Base-by-base conservation (phyloP, 2,113 vertebrate genomes). In the Callithrix jacchus region DNA sequence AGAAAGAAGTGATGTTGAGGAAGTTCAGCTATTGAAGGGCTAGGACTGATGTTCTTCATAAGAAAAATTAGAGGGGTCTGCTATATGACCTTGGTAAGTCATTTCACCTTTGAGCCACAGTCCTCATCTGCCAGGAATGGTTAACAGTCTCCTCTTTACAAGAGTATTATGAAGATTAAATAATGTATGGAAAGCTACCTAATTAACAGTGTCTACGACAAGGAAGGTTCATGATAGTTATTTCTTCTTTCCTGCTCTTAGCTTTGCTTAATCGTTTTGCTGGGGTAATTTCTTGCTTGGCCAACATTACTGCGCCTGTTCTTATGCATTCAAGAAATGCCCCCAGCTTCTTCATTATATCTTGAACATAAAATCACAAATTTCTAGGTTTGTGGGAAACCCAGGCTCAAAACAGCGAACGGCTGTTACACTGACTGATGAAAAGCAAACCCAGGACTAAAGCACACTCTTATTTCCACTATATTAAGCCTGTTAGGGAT, bases 301-400 rank as follows among this genome's bases (percentile, higher is more conserved):
- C 23, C 47, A 80, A 6, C 12, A 18, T 90, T 90, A 64, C 6
- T 52, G 56, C 40, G 35, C 13, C 64, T 61, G 4, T 56, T 76
- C 13, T 66, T 13, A 0, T 37, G 73, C 8, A 1, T 52, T 83
- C 70, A 66, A 47, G 17, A 66, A 96, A 37, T 42, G 11, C 40
- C 49, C 73, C 61, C 3, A 54, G 66, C 77, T 54, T 79, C 27
- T 87, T 96, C 32, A 35, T 95, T 95, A 47, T 27, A 66, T 84
- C 37, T 94, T 88, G 37, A 94, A 91, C 10, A 66, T 70, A 37
- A 88, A 79, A 27, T 79, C 54, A 40, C 17, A 85, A 12, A 84
- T 40, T 91, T 94, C 88, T 87, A 82, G n/a, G 49, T 49, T 94
- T 95, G 87, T 68, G 30, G 64, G 64, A 97, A 73, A 87, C 71